phyloP scores from a whole-genome alignment of 1,140 invertebrate species.

The Caenorhabditis elegans region WBcel235 BX284603.4:5793501-5794000 shows the following conservation, averaged over 20 bases:
- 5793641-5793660: no score
- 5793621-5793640: no score
- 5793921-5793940: background rate
- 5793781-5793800: background rate
- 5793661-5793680: no score
- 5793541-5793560: no score
- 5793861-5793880: background rate
- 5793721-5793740: background rate
- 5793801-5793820: background rate
- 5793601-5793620: no score
- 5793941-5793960: no score
- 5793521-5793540: no score
- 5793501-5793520: no score
- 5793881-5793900: background rate
- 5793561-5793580: no score
- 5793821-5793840: background rate
- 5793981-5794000: background rate
- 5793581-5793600: no score
- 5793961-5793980: background rate
- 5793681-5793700: no score
- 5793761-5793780: background rate
- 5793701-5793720: background rate
- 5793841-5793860: background rate
- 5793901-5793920: background rate
- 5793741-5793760: background rate